Conservation (phyloP, 2,797 vertebrate genomes). For the Clarias laeviceps region DNA sequence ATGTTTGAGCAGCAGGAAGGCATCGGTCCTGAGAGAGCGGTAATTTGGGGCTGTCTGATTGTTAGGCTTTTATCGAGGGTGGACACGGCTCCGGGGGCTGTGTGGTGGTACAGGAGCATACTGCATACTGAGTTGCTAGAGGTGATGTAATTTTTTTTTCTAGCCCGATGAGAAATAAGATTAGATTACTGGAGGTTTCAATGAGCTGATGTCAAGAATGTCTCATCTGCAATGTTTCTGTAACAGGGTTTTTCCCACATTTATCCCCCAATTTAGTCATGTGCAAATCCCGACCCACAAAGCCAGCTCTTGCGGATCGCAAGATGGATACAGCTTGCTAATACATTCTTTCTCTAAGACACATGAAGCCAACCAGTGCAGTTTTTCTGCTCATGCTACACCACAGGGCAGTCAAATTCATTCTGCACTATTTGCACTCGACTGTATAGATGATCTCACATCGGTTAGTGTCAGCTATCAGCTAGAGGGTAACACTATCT, state of each 20-base stretch:
- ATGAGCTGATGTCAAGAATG: neutral
- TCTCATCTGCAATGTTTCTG: neutral
- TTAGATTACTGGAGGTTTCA: neutral
- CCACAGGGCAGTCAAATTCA: neutral
- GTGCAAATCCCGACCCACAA: neutral
- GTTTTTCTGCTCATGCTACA: neutral
- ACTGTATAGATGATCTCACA: neutral
- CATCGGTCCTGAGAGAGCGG: neutral
- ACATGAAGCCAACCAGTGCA: neutral
- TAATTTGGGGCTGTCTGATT: slow-evolving; percentile 33
- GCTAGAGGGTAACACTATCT: neutral
- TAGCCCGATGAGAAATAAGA: neutral
- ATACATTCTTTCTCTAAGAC: neutral
- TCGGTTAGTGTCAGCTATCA: neutral
- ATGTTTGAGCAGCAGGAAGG: neutral
- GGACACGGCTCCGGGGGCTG: slow-evolving; percentile 48
- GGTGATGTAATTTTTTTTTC: slow-evolving; percentile 24
- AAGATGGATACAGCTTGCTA: neutral
- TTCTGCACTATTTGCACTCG: neutral
- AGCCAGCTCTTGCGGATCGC: neutral
- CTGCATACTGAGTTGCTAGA: slow-evolving; percentile 7
- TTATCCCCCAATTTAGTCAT: neutral
- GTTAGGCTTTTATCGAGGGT: slow-evolving; percentile 42
- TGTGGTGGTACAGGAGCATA: neutral
- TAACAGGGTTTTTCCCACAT: neutral